phyloP scores from a whole-genome alignment of 2,888 invertebrate species.

The Parnassius orleans region DNA sequence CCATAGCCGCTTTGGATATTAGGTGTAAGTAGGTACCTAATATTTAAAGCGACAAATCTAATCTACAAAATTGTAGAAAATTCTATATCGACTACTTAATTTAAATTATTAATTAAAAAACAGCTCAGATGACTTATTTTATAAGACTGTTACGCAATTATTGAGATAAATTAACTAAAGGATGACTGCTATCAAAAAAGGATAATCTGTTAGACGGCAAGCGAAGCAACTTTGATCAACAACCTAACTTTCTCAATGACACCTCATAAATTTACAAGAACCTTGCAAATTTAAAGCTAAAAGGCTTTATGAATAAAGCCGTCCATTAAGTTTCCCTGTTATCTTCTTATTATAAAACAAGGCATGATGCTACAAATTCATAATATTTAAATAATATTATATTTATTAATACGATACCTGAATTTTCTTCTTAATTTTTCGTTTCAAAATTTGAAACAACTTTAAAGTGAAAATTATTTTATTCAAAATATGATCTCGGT shows the following conservation, averaged over 20 bases:
- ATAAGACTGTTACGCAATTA: slow-evolving; percentile 25
- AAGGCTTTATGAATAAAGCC: slow-evolving; percentile 62
- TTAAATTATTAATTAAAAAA: no score
- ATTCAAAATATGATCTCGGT: no score
- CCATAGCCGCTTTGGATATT: no score
- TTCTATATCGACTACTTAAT: no score
- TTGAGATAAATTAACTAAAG: slow-evolving; percentile 44
- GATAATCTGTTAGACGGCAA: slow-evolving; percentile 33
- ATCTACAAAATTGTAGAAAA: no score
- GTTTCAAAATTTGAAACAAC: no score
- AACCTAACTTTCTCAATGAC: slow-evolving; percentile 58
- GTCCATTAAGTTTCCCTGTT: slow-evolving; percentile 56
- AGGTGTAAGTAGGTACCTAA: no score
- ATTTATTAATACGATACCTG: not conserved
- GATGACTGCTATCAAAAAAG: slow-evolving; percentile 47
- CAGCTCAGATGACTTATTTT: no score
- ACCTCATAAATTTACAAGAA: slow-evolving; percentile 58
- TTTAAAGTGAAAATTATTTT: no score
- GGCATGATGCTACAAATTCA: slow-evolving; percentile 19
- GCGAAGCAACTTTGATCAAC: slow-evolving; percentile 55
- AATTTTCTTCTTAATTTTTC: no score
- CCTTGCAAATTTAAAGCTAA: slow-evolving; percentile 55
- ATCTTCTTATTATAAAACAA: slow-evolving; percentile 55
- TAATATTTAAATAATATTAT: not conserved
- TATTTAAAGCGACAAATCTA: no score